phyloP scores from a whole-genome alignment of 2,113 vertebrate genomes.

The Chlorocebus sabaeus region DNA sequence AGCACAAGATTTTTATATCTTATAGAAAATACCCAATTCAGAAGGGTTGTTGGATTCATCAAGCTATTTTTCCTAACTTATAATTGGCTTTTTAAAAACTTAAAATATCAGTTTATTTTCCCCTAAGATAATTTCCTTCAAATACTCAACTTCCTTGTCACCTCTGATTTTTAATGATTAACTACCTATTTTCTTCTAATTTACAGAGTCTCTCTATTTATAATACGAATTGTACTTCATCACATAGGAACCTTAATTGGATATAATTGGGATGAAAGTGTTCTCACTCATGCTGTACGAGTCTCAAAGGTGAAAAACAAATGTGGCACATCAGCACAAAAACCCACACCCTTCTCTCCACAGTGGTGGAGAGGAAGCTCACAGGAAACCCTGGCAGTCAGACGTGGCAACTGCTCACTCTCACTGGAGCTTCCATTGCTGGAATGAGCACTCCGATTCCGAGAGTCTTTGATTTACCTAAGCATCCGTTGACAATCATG shows the following conservation, averaged over 20 bases:
- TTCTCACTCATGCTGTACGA: neutral
- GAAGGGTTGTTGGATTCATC: conserved; percentile 58
- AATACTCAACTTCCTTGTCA: conserved; percentile 71
- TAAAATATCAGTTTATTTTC: conserved; percentile 59
- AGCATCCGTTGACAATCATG: neutral
- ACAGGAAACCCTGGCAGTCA: neutral
- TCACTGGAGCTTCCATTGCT: neutral
- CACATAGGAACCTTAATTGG: conserved; percentile 28
- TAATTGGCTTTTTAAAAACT: conserved; percentile 63
- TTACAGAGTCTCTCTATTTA: conserved; percentile 37
- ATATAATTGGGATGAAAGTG: neutral
- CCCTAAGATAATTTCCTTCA: conserved; percentile 44
- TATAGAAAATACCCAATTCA: conserved; percentile 39
- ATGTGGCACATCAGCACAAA: neutral
- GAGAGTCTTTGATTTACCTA: neutral
- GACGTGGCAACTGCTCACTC: neutral
- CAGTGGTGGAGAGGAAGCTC: too few species aligned
- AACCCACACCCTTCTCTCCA: neutral
- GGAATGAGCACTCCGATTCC: neutral
- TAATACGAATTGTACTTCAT: conserved; percentile 61
- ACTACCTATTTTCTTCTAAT: conserved; percentile 58
- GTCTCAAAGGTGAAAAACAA: neutral
- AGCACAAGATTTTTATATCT: conserved; percentile 50
- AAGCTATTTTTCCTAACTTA: conserved; percentile 61
- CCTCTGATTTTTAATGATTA: conserved; percentile 69